phyloP scores from a whole-genome alignment of 2,888 invertebrate genomes.

The Sipha maydis region DNA sequence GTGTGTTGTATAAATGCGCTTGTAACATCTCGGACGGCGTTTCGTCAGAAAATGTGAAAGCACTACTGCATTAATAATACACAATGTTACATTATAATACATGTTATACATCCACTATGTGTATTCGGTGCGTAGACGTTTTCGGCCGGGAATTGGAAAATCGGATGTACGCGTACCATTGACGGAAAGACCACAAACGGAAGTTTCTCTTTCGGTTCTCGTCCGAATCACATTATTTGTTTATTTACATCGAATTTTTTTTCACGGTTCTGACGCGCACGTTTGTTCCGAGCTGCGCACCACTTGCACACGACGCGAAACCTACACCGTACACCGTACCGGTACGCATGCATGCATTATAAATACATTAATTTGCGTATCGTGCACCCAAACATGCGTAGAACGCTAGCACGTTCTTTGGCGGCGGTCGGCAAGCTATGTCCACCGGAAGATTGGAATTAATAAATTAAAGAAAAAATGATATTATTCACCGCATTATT shows the following conservation, averaged over 20 bases:
- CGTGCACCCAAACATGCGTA: too few species aligned
- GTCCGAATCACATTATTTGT: background rate
- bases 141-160: constrained; percentile 23
- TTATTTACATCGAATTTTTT: background rate
- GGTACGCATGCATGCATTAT: too few species aligned
- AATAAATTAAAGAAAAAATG: too few species aligned
- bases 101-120: background rate
- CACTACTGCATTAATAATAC: background rate
- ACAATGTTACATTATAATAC: too few species aligned
- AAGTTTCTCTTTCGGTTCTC: background rate
- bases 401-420: too few species aligned
- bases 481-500: too few species aligned
- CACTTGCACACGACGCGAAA: too few species aligned
- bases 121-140: background rate
- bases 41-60: constrained; percentile 57
- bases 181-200: background rate
- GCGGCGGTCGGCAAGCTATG: too few species aligned
- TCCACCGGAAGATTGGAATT: too few species aligned
- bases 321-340: too few species aligned
- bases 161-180: background rate
- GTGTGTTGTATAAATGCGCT: too few species aligned
- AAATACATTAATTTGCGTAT: too few species aligned
- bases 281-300: background rate
- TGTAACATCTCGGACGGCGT: background rate
- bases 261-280: background rate